Conservation (phyloP, 2,797 vertebrate species). For the Lagothrix lagotricha region DNA sequence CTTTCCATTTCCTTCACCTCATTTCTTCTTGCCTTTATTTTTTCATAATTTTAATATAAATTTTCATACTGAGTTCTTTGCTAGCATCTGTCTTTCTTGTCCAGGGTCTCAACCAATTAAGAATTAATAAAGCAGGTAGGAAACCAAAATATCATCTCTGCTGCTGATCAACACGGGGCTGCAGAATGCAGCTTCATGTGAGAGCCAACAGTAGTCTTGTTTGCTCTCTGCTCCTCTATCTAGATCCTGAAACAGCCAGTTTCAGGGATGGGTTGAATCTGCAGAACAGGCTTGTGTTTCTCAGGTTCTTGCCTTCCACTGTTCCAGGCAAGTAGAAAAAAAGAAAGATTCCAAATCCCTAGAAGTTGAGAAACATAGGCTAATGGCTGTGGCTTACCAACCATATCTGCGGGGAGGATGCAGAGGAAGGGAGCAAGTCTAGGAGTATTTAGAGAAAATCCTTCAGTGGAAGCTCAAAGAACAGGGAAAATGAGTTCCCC, state of each 20-base stretch:
- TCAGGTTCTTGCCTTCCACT: background rate
- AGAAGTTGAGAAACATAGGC: background rate
- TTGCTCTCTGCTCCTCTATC: background rate
- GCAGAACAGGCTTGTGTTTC: background rate
- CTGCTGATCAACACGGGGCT: background rate
- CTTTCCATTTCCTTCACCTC: background rate
- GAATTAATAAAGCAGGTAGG: background rate
- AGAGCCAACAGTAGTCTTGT: background rate
- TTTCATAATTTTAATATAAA: conserved; percentile 21
- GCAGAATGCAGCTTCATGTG: background rate
- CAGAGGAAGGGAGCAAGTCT: background rate
- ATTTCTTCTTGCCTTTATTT: background rate
- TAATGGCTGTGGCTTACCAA: background rate
- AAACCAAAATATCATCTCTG: background rate
- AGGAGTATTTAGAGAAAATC: background rate
- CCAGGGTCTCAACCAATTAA: background rate
- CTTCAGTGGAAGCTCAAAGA: background rate
- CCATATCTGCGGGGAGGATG: background rate
- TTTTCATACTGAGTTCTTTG: background rate
- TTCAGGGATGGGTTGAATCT: background rate
- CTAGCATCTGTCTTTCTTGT: background rate
- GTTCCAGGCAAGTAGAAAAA: background rate
- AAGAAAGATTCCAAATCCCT: background rate
- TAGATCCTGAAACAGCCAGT: background rate
- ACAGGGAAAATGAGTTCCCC: background rate